A percentile compares a stretch with the other conserved stretches of the same genome.
These are phyloP conservation scores for Tichodroma muraria DNA, from an alignment of 2,113 vertebrate species.

Conservation along the genomic window DNA sequence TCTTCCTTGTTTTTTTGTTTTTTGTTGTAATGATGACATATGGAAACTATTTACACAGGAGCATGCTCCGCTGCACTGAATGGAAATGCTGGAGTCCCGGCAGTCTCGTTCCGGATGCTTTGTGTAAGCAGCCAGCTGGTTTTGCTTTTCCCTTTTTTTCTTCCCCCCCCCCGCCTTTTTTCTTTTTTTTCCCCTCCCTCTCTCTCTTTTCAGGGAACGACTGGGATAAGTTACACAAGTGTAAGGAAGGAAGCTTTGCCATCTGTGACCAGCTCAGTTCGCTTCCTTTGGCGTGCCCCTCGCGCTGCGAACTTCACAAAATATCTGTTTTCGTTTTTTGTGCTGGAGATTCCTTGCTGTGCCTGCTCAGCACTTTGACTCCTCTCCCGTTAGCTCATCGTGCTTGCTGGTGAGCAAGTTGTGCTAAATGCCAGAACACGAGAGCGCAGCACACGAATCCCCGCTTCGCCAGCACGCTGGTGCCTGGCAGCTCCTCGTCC, in stretches of 20 bases:
- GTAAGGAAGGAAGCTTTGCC: conserved; percentile 35
- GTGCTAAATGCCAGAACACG: neutral
- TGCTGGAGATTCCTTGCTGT: neutral
- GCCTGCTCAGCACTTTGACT: neutral
- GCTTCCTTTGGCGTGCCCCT: neutral
- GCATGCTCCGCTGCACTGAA: conserved; percentile 64
- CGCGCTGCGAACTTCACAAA: neutral
- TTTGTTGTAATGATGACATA: conserved; percentile 68
- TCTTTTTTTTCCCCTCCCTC: neutral
- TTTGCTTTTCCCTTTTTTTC: conserved; percentile 37
- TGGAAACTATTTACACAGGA: conserved; percentile 71
- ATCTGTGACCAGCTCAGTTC: conserved; percentile 51
- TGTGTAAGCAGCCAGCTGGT: conserved; percentile 72
- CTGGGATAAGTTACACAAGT: conserved; percentile 56
- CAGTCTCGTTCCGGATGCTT: conserved; percentile 65
- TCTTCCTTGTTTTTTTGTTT: neutral
- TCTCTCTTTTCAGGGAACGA: conserved; percentile 18
- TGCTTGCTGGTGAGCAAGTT: neutral
- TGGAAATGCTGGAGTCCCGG: conserved; percentile 62
- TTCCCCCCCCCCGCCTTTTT: fast-evolving
- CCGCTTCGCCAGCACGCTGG: neutral
- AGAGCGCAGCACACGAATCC: neutral
- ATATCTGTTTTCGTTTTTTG: neutral
- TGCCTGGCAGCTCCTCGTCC: neutral
- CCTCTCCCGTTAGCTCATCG: neutral